Evolutionary conservation across 2,113 vertebrate genomes (phyloP), one percentile per base, ranked within the genome.

Genomic region (Cynoglossus semilaevis): DNA sequence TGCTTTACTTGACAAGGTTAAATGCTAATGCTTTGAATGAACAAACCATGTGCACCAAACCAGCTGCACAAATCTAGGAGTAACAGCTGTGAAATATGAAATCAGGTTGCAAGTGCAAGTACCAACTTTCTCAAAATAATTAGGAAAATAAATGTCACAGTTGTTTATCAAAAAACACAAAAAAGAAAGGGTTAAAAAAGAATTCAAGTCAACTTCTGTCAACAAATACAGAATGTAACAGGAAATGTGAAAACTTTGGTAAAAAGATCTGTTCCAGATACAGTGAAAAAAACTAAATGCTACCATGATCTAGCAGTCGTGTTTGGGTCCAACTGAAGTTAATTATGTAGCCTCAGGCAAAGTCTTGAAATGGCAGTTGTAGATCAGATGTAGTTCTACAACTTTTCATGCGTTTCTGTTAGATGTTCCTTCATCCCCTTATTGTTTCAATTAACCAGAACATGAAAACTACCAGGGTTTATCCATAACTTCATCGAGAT

Each of bases 1-100:
- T 19, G 37, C 55, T 51, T 51, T 16, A 42, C 22, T 48, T 15
- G 1, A n/a, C 79, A 79, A 84, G 73, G 75, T 75, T 13, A 57
- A 51, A 41, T 11, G 5, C 10, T 1, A 12, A 41, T 14, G 12
- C 14, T 1, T 14, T 5, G 9, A 40, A 13, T 13, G 2, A 13
- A 12, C 10, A 4, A 14, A 41, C 38, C 11, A 29, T 41, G 37
- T 10, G 12, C 12, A 38, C 8, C n/a, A 38, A 38, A 9, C 37
- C 4, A 9, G 38, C 10, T 13, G 10, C 14, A 13, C 38, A 41
- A 29, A 29, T 29, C 22, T 6, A 29, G 22, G 22, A 29, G 22
- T 29, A 29, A 6, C 22, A 29, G 6, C 22, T 29, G 22, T 29
- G 6, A 6, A 29, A 29, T 29, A 29, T 29, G 6, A 29, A 29